Evolutionary conservation across 2,113 vertebrate species (phyloP), one percentile per base, ranked within the genome.

Genomic region (Scartelaos histophorus): DNA sequence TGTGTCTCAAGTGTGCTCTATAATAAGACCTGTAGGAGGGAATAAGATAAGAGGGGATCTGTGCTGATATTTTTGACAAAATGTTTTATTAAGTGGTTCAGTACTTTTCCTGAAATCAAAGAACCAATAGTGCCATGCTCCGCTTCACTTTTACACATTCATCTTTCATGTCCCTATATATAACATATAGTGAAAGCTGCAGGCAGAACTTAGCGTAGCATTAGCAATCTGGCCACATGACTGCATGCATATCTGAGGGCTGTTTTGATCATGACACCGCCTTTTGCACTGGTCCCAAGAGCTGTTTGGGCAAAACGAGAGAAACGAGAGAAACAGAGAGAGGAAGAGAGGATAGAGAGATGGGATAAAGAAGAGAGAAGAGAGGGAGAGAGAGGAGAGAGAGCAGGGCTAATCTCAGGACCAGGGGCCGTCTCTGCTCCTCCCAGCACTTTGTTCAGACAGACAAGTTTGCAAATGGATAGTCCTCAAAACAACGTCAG

Each of bases 401-500:
- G 49, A 49, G 13, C 38, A 43, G 38, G 7, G 72, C 76, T 85
- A 83, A 78, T 87, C 82, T 80, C n/a, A 45, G 68, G 79, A 86
- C 82, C 84, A 13, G 67, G 13, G 43, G 25, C 66, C 66, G 16
- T 34, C 57, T 47, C 73, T 67, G 29, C 62, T 17, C n/a, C 35
- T 56, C 73, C n/a, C 45, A 43, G 7, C 49, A 69, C 10, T 22
- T 58, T 62, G 35, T 47, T 22, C 45, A 54, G 69, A 34, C 60
- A 34, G 13, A 51, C 17, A 71, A 57, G 71, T 70, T 49, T 60
- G 69, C 53, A 57, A 3, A 16, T 45, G 62, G 81, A 24, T 70
- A 57, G 74, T 54, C 70, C 65, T 78, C 5, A 0, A 73, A 66
- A 70, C 45, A 53, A 46, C 53, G 19, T 69, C 2, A 38, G 45